Evolutionary conservation across 2,888 invertebrate genomes (phyloP).

Genomic region (Andrena fulva): DNA sequence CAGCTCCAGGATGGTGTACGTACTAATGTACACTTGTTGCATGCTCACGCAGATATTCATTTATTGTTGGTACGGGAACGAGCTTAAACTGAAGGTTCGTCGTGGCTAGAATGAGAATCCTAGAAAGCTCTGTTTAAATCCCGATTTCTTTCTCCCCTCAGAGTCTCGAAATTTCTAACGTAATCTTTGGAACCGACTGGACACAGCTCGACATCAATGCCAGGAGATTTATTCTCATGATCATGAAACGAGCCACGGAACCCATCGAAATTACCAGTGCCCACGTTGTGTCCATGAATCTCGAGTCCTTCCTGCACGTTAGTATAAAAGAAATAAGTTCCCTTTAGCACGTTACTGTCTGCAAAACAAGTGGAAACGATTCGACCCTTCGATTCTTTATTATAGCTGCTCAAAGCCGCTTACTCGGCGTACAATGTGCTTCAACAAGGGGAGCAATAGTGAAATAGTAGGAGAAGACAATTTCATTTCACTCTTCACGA

Average conservation of each 20-base stretch:
- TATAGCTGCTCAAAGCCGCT: slow-evolving; percentile 48
- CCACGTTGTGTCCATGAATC: slow-evolving; percentile 39
- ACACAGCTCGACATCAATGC: background rate
- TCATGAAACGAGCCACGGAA: slow-evolving; percentile 38
- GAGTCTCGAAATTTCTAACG: slow-evolving; percentile 29
- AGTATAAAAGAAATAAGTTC: background rate
- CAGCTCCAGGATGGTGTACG: background rate
- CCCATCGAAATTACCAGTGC: slow-evolving; percentile 49
- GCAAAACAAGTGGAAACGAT: too few relatives aligned
- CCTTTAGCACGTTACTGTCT: too few relatives aligned
- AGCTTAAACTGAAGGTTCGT: slow-evolving; percentile 12
- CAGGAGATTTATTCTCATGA: slow-evolving; percentile 35
- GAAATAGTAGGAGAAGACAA: background rate
- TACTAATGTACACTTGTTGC: slow-evolving; percentile 44
- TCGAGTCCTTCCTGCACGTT: slow-evolving; percentile 42
- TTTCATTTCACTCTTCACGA: too few relatives aligned
- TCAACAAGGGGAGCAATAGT: background rate
- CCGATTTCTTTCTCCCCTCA: background rate
- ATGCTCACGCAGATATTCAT: slow-evolving; percentile 70
- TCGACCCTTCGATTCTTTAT: background rate
- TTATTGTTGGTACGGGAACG: slow-evolving; percentile 60
- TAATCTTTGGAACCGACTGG: slow-evolving; percentile 43
- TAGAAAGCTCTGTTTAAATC: background rate
- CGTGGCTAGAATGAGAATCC: background rate
- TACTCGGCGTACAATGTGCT: slow-evolving; percentile 44